phyloP scores from a whole-genome alignment of 2,113 vertebrate genomes.

The Lontra canadensis region DNA sequence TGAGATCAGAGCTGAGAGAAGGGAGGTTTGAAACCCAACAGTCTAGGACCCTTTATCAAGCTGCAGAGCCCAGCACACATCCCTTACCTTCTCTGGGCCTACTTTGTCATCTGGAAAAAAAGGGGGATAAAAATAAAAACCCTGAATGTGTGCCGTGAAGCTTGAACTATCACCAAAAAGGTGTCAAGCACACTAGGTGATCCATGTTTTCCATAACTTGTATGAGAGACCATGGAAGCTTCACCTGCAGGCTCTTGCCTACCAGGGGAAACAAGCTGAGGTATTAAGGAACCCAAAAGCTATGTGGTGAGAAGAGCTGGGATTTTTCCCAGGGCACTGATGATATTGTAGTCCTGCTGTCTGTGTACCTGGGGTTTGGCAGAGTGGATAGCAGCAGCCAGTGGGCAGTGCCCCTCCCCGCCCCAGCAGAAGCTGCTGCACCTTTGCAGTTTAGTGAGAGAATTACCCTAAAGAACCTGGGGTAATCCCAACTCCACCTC shows the following conservation, averaged over 20 bases:
- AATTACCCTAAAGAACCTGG: background rate
- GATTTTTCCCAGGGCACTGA: background rate
- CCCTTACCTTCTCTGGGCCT: constrained; percentile 9
- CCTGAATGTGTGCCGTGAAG: background rate
- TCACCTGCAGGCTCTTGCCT: background rate
- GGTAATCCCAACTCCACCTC: background rate
- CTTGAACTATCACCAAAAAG: background rate
- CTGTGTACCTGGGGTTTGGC: background rate
- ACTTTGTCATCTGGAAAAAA: constrained; percentile 35
- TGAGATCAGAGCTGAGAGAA: constrained; percentile 22
- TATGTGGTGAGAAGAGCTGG: background rate
- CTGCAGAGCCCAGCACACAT: constrained; percentile 34
- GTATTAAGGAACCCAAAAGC: background rate
- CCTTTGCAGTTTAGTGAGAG: background rate
- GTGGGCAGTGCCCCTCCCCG: too few relatives aligned
- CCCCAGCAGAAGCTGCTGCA: background rate
- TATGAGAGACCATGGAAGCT: background rate
- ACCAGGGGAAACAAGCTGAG: background rate
- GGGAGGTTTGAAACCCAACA: constrained; percentile 47
- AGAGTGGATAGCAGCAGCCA: background rate
- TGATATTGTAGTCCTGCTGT: background rate
- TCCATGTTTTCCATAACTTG: background rate
- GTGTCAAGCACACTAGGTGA: background rate
- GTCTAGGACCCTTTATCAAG: constrained; percentile 43
- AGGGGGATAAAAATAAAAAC: constrained; percentile 53